phyloP scores from a whole-genome alignment of 2,113 vertebrate species.

The Sakesphorus luctuosus region DNA sequence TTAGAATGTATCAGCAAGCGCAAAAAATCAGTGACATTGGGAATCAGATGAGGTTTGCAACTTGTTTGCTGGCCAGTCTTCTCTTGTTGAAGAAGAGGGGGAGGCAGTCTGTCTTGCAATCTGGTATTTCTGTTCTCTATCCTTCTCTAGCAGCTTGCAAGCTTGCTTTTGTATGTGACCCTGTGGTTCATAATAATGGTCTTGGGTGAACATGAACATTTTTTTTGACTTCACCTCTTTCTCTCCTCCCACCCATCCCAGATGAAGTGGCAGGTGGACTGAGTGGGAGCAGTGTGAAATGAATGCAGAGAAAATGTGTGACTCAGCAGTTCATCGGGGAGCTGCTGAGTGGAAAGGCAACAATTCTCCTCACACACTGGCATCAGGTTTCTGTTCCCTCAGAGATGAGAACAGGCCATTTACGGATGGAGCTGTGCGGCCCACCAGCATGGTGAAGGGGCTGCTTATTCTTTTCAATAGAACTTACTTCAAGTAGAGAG shows the following conservation, averaged over 20 bases:
- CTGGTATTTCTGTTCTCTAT: background rate
- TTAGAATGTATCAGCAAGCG: background rate
- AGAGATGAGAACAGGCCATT: background rate
- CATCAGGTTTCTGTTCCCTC: background rate
- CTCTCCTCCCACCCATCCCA: slow-evolving; percentile 58
- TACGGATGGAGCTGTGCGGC: background rate
- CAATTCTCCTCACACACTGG: background rate
- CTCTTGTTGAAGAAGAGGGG: background rate
- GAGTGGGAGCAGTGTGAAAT: slow-evolving; percentile 70
- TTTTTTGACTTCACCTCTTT: slow-evolving; percentile 51
- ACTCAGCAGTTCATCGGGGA: slow-evolving; percentile 66
- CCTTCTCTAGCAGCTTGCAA: background rate
- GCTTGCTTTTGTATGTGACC: slow-evolving; percentile 6
- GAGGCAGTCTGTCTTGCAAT: background rate
- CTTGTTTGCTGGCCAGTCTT: background rate
- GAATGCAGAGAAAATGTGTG: slow-evolving; percentile 52
- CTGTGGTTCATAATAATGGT: background rate
- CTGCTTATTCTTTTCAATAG: background rate
- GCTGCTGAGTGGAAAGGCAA: slow-evolving; percentile 36
- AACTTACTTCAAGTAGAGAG: background rate
- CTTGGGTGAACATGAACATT: slow-evolving; percentile 18
- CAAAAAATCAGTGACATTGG: background rate
- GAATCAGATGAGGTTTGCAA: background rate
- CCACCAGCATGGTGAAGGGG: background rate
- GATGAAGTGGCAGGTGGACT: slow-evolving; percentile 70